Evolutionary conservation across 2,797 vertebrate genomes (phyloP).

Genomic region (Sphenodon punctatus): DNA sequence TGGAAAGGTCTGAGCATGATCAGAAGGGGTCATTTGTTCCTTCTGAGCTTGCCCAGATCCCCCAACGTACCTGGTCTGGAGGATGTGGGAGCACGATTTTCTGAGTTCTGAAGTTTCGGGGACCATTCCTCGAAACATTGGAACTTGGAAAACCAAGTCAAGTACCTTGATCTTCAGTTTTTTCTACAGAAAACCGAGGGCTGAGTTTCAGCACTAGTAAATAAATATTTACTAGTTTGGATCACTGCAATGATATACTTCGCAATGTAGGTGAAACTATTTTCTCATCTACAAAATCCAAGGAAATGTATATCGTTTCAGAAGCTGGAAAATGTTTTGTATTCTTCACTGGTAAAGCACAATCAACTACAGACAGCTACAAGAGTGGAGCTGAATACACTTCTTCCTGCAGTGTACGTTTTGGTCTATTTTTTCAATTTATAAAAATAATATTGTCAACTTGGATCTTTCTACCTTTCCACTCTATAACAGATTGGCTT

Average conservation of each 20-base stretch:
- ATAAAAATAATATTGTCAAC: background rate
- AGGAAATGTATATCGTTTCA: background rate
- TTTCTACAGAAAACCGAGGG: too few species aligned
- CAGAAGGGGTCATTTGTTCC: too few species aligned
- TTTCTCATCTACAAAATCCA: background rate
- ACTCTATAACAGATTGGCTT: background rate
- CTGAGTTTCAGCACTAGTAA: too few species aligned
- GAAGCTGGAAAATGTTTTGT: background rate
- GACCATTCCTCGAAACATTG: too few species aligned
- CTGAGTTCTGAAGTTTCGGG: too few species aligned
- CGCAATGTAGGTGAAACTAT: background rate
- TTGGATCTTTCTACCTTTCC: background rate
- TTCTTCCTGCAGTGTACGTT: background rate
- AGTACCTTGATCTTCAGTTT: too few species aligned
- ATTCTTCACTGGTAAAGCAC: background rate
- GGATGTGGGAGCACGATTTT: too few species aligned
- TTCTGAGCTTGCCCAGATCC: too few species aligned
- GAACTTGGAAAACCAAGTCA: too few species aligned
- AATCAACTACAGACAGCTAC: background rate
- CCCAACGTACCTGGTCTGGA: too few species aligned
- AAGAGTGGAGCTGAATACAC: background rate
- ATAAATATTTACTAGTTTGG: background rate
- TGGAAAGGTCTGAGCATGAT: too few species aligned
- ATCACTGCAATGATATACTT: background rate
- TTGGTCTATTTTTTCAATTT: background rate